Evolutionary conservation across 1,140 invertebrate genomes (phyloP), one percentile per base, ranked within the genome.

Genomic region (Acromyrmex heyeri): DNA sequence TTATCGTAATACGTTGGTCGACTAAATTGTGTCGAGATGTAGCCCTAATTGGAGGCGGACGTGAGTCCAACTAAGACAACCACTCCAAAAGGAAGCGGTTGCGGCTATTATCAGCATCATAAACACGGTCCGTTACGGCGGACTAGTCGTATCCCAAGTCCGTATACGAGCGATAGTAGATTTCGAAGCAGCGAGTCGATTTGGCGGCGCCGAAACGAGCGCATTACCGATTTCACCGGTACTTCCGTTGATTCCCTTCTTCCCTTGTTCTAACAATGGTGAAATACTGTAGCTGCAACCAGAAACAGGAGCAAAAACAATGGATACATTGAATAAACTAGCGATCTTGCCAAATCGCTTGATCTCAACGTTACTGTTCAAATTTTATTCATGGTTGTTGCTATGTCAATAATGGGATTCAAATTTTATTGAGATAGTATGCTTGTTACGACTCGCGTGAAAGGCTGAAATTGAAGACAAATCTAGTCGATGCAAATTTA

Each of bases 201-300:
- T 90, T 90, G 88, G 88, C 88, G 88, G 55, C 70, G 64, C 34
- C 78, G 83, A 87, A 88, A 86, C 87, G 78, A 69, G 87, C 86
- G 85, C 87, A 67, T 90, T 87, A 75, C 57, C 67, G 55, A 89
- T 77, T 79, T 89, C 67, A 72, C 59, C 67, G 62, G 65, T 61
- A 79, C 53, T 78, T 90, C 85, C 83, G 85, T 64, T 55, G 50
- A 44, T 81, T 57, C 69, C 38, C 75, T 83, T 76, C 67, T 88
- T 78, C 30, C 65, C 55, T 59, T 38, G 77, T 14, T 79, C 38
- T 50, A 65, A 86, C 85, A 78, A 78, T 73, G 77, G 50, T 24
- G 53, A 30, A 62, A 48, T 73, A 69, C 57, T 16, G n/a, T 5
- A 34, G 34, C 27, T 73, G 81, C 62, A 76, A 38, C 14, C 59